These are phyloP conservation scores for Nephrotoma flavescens DNA, from an alignment of 2,888 invertebrate species.

Conservation along the genomic window DNA sequence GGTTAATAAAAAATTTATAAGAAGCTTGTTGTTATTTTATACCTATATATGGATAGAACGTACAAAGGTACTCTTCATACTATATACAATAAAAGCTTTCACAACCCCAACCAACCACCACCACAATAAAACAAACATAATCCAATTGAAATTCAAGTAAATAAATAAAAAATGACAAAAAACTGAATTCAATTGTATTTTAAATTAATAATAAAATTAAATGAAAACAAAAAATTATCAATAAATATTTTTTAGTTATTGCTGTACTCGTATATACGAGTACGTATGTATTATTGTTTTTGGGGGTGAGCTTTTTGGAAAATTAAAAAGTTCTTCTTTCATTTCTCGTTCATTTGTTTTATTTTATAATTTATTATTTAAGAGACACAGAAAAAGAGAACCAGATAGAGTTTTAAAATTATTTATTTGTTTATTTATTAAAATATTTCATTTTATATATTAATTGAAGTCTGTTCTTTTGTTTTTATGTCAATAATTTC, in stretches of 20 bases:
- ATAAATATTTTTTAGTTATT: not conserved
- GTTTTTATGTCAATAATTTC: not conserved
- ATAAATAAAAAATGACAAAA: too few relatives aligned
- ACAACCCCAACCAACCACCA: too few relatives aligned
- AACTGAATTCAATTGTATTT: not conserved
- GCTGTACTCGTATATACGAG: too few relatives aligned
- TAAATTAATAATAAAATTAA: not conserved
- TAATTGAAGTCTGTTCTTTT: not conserved
- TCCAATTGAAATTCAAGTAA: too few relatives aligned
- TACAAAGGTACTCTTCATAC: not conserved
- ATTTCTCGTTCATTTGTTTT: not conserved
- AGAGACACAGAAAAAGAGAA: not conserved
- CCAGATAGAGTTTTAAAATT: not conserved
- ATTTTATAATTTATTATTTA: not conserved
- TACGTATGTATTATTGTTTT: not conserved
- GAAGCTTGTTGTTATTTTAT: not conserved
- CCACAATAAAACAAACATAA: too few relatives aligned
- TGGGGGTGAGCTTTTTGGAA: not conserved
- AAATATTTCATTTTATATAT: not conserved
- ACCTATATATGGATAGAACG: not conserved
- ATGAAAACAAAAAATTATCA: not conserved
- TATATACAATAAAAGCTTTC: too few relatives aligned
- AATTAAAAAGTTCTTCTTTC: not conserved
- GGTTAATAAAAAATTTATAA: not conserved
- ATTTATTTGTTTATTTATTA: not conserved